Base-by-base conservation (phyloP, 2,797 vertebrate genomes). In the Notoglanidium macrostoma region DNA sequence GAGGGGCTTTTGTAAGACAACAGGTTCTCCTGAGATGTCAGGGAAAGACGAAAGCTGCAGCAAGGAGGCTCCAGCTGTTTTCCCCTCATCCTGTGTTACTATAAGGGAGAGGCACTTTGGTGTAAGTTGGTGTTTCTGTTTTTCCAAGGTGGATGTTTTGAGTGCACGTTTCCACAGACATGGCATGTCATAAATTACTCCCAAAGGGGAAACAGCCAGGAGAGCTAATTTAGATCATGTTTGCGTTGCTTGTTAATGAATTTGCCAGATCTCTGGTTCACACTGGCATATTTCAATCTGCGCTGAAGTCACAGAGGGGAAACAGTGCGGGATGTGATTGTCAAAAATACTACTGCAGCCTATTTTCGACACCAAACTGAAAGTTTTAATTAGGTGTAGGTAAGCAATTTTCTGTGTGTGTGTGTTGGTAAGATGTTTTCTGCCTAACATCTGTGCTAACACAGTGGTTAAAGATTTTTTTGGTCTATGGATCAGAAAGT, bases 71-170 rank as follows among this genome's bases (percentile, higher is more conserved):
- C 89, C 92, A 94, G 94, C 93, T 95, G 94, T 92, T 93, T 92
- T 90, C 92, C 88, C 57, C 68, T 92, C 90, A 94, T 95, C 92
- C 93, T 93, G 85, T 95, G 93, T 94, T 94, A 92, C 92, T 91
- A 85, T 92, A 89, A 77, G 79, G 78, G 83, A 70, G 85, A 84
- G 73, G 68, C 46, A 23, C 35, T 67, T 65, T 32, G 87, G 91
- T 89, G 90, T 55, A 46, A 86, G 83, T 87, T 92, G 92, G 89
- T 91, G 93, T 91, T 82, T 21, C 23, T 87, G 15, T 76, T 88
- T 40, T 88, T 80, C 86, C 92, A 91, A 90, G 91, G 90, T 91
- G 84, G 87, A 90, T 4, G 51, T 90, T 89, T 88, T 88, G 87
- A 85, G 81, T 83, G 85, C 88, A 84, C 73, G 87, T 90, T 89